Evolutionary conservation across 2,113 vertebrate genomes (phyloP).

Genomic region (Mionectes macconnelli): DNA sequence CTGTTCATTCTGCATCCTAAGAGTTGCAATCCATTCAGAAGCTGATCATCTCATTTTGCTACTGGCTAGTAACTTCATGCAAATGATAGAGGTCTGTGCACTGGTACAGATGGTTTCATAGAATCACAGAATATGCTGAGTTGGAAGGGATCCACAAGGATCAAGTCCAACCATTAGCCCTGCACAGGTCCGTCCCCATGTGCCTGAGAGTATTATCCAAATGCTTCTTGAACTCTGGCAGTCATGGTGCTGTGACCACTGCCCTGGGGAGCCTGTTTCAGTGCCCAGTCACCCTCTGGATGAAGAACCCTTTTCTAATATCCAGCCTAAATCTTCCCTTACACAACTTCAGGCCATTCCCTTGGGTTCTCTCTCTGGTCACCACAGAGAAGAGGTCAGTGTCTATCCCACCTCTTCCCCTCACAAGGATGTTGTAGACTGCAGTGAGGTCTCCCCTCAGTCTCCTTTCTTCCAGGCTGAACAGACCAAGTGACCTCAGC

Average conservation of each 20-base stretch:
- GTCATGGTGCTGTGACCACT: not conserved
- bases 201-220: not conserved
- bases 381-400: not conserved
- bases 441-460: not conserved
- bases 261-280: not conserved
- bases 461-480: not conserved
- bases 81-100: not conserved
- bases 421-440: not conserved
- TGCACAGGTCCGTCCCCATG: not conserved
- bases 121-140: not conserved
- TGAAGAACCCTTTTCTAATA: not conserved
- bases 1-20: not conserved
- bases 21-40: not conserved
- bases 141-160: not conserved
- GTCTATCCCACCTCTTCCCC: not conserved
- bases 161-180: not conserved
- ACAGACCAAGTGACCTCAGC: not conserved
- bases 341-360: not conserved
- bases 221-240: not conserved
- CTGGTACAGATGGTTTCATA: not conserved
- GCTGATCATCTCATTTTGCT: not conserved
- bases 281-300: not conserved
- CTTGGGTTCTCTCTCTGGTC: not conserved
- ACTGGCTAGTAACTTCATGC: not conserved
- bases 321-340: not conserved